These are phyloP conservation scores for Eurypyga helias DNA, from an alignment of 2,113 vertebrate species.

Conservation along the genomic window DNA sequence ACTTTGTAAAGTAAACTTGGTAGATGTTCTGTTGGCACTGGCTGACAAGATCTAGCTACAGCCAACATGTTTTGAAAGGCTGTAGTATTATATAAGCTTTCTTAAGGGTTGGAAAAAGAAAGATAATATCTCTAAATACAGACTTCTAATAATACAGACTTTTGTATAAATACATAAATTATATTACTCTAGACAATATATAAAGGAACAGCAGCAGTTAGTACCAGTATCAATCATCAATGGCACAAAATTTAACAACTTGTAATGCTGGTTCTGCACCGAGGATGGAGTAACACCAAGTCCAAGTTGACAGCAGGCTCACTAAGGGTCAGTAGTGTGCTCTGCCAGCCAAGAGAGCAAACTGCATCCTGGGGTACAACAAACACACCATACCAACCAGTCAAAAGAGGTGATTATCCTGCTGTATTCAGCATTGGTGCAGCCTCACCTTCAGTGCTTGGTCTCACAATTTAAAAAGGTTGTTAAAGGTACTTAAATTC, in stretches of 20 bases:
- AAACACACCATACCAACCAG: not conserved
- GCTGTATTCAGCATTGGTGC: fast-evolving
- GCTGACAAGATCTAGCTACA: not conserved
- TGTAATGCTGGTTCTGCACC: not conserved
- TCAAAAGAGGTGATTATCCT: not conserved
- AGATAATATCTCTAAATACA: not conserved
- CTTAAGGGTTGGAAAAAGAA: not conserved
- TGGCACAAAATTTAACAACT: not conserved
- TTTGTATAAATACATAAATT: not conserved
- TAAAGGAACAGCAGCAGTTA: not conserved
- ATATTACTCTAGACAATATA: not conserved
- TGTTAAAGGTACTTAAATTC: not conserved
- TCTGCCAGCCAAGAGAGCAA: not conserved
- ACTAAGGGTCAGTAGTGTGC: not conserved
- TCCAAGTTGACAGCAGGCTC: not conserved
- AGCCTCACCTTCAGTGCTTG: not conserved
- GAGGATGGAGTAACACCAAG: not conserved
- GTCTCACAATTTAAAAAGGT: not conserved
- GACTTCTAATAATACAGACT: not conserved
- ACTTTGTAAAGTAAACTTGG: not conserved
- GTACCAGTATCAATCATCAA: not conserved
- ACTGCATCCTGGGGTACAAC: not conserved
- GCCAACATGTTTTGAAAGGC: not conserved
- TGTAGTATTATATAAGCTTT: not conserved
- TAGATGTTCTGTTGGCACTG: not conserved